These are phyloP conservation scores for Acridotheres tristis DNA, from an alignment of 2,797 vertebrate genomes.

Conservation along the genomic window DNA sequence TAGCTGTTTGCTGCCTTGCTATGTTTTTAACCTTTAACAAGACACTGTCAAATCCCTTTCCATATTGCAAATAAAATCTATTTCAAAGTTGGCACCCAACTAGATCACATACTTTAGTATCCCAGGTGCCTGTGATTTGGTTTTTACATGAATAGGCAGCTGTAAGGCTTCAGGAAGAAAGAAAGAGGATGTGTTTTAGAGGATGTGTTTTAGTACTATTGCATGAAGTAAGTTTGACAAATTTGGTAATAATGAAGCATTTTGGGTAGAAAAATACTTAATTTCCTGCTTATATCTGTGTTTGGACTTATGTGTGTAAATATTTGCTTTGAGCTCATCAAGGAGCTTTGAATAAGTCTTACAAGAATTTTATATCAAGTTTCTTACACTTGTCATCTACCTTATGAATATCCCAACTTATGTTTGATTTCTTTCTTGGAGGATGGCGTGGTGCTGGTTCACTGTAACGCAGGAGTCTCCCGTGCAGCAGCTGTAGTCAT, in stretches of 20 bases:
- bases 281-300: not conserved
- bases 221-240: not conserved
- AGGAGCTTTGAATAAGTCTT: not conserved
- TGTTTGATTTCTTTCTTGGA: slow-evolving; percentile 64
- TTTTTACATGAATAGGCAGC: not conserved
- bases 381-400: not conserved
- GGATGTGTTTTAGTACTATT: not conserved
- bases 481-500: slow-evolving; percentile 87
- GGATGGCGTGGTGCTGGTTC: slow-evolving; percentile 90
- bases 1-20: not conserved
- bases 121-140: not conserved
- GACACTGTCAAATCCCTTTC: not conserved
- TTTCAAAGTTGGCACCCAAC: not conserved
- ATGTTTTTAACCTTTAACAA: not conserved
- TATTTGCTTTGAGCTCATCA: not conserved
- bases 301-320: not conserved
- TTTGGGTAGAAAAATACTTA: not conserved
- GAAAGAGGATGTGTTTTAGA: not conserved
- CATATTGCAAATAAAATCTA: not conserved
- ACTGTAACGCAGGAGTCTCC: slow-evolving; percentile 93
- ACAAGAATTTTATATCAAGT: not conserved
- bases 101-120: not conserved
- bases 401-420: not conserved
- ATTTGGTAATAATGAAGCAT: not conserved
- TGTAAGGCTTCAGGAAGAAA: not conserved